These are phyloP conservation scores for Tichodroma muraria DNA, from an alignment of 2,113 vertebrate species.

Conservation along the genomic window DNA sequence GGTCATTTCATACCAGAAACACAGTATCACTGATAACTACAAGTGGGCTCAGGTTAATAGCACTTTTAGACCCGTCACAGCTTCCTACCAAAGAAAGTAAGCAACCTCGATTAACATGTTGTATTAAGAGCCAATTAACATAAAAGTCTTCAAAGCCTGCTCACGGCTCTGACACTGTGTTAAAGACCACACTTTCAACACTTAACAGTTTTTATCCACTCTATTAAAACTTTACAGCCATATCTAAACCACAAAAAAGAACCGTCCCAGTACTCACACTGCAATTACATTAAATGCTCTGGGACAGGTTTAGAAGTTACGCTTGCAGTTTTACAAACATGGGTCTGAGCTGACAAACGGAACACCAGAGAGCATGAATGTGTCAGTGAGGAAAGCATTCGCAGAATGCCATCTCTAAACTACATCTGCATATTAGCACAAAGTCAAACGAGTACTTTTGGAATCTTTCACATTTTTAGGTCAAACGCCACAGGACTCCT, in stretches of 20 bases:
- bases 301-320: not conserved
- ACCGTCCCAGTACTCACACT: not conserved
- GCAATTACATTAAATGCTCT: not conserved
- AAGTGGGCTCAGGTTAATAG: not conserved
- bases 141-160: conserved; percentile 3
- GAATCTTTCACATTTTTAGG: not conserved
- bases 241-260: not conserved
- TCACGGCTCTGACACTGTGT: not conserved
- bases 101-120: not conserved
- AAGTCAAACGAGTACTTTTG: not conserved
- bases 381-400: not conserved
- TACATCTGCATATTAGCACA: not conserved
- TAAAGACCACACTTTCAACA: not conserved
- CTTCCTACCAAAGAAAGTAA: not conserved
- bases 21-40: not conserved
- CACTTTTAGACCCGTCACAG: not conserved
- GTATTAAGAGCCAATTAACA: conserved; percentile 1
- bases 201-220: not conserved
- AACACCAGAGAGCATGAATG: not conserved
- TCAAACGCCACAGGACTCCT: not conserved
- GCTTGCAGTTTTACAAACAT: not conserved
- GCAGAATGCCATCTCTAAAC: not conserved
- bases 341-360: not conserved
- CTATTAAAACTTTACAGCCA: conserved; percentile 29
- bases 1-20: not conserved